These are phyloP conservation scores for Oophaga pumilio DNA, from an alignment of 2,113 vertebrate genomes.

Conservation along the genomic window DNA sequence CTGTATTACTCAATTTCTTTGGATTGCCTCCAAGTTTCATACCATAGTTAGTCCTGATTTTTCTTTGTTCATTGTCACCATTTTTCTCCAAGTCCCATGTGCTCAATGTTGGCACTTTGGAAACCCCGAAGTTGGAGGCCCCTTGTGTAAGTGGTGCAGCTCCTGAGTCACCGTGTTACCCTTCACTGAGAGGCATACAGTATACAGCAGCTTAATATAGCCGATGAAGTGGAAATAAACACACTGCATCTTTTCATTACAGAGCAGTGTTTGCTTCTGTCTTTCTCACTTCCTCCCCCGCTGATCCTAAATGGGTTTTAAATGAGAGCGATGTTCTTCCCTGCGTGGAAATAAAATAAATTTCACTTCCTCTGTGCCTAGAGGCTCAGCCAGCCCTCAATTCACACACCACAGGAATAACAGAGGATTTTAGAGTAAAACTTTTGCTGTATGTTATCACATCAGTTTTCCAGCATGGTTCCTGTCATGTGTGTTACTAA, in stretches of 20 bases:
- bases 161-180: constrained; percentile 2
- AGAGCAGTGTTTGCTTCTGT: constrained; percentile 54
- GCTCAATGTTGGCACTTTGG: not conserved
- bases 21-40: not conserved
- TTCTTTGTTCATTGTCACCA: not conserved
- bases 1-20: not conserved
- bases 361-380: constrained; percentile 53
- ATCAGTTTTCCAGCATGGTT: constrained; percentile 22
- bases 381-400: constrained; percentile 54
- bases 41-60: not conserved
- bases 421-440: constrained; percentile 53
- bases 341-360: constrained; percentile 58
- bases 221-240: constrained; percentile 56
- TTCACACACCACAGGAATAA: constrained; percentile 54
- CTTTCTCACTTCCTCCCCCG: constrained; percentile 58
- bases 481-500: constrained; percentile 37
- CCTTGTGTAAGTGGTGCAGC: not conserved
- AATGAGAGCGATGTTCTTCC: constrained; percentile 59
- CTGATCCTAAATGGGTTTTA: constrained; percentile 59
- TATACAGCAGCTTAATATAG: constrained; percentile 53
- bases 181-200: constrained; percentile 31
- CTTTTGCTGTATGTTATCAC: constrained; percentile 46
- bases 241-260: constrained; percentile 59
- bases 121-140: constrained; percentile 11
- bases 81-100: not conserved